Percentiles rank a stretch among this genome's conserved stretches.
Conservation (phyloP, 2,888 invertebrate genomes). For the Melipona bicolor region DNA sequence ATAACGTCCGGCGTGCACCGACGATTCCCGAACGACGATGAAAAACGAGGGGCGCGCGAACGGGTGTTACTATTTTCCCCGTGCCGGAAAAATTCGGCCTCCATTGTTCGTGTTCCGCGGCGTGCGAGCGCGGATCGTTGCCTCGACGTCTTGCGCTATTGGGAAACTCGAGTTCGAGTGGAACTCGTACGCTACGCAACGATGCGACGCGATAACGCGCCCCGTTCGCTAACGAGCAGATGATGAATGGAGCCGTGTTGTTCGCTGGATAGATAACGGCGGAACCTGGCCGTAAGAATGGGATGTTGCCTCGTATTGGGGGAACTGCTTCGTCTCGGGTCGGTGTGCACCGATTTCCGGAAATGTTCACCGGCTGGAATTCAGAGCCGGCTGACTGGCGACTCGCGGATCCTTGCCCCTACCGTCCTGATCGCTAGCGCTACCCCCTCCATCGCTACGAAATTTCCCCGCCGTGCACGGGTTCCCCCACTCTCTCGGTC, state of each 20-base stretch:
- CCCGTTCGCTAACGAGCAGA: constrained; percentile 32
- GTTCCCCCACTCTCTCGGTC: too few species aligned
- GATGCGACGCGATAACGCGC: constrained; percentile 28
- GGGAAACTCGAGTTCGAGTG: constrained; percentile 14
- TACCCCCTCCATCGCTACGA: too few species aligned
- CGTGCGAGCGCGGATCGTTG: constrained; percentile 17
- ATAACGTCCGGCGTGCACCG: constrained; percentile 47
- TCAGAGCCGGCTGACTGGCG: too few species aligned
- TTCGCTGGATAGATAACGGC: constrained; percentile 12
- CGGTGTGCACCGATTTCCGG: constrained; percentile 13
- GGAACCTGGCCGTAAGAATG: constrained; percentile 35
- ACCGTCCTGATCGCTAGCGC: too few species aligned
- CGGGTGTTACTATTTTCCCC: constrained; percentile 25
- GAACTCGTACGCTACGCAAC: constrained; percentile 31
- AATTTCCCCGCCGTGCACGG: too few species aligned
- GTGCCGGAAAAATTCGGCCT: constrained; percentile 22
- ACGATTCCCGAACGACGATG: constrained; percentile 50
- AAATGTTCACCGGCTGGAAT: background rate
- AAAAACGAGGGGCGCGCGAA: constrained; percentile 45
- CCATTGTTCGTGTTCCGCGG: constrained; percentile 37
- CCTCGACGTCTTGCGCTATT: constrained; percentile 11
- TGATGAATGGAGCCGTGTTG: constrained; percentile 40
- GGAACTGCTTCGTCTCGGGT: constrained; percentile 4
- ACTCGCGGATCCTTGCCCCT: too few species aligned
- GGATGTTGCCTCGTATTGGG: constrained; percentile 5